Evolutionary conservation across 2,113 vertebrate genomes (phyloP).

Genomic region (Camarhynchus parvulus): DNA sequence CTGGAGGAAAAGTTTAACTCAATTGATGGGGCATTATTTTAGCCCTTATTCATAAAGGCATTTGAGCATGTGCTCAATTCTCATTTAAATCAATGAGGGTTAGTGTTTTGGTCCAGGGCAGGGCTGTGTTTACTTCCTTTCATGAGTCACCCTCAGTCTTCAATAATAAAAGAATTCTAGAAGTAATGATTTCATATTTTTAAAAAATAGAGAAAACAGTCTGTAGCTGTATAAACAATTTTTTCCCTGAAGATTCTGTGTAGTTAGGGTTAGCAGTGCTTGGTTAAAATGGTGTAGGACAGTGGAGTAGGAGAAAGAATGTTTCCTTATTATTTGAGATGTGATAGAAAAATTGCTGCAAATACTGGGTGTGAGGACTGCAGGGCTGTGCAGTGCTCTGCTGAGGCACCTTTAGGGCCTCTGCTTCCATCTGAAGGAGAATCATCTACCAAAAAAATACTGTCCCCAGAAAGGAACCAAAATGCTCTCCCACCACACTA

Average conservation of each 20-base stretch:
- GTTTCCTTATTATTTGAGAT: background rate
- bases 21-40: background rate
- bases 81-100: background rate
- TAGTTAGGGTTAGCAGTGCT: background rate
- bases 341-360: background rate
- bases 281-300: background rate
- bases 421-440: background rate
- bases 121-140: background rate
- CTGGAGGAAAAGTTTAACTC: background rate
- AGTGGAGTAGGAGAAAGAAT: background rate
- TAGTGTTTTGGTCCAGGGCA: background rate
- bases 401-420: background rate
- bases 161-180: background rate
- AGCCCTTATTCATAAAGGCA: background rate
- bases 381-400: fast-evolving
- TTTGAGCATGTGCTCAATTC: background rate
- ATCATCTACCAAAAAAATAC: background rate
- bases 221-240: background rate
- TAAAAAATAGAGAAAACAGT: background rate
- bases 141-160: background rate
- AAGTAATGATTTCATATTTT: background rate
- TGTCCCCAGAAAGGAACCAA: background rate
- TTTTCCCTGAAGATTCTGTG: background rate
- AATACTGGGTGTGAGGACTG: background rate
- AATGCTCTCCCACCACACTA: background rate